Base-by-base conservation (phyloP, 2,888 invertebrate species). In the Oligia latruncula region DNA sequence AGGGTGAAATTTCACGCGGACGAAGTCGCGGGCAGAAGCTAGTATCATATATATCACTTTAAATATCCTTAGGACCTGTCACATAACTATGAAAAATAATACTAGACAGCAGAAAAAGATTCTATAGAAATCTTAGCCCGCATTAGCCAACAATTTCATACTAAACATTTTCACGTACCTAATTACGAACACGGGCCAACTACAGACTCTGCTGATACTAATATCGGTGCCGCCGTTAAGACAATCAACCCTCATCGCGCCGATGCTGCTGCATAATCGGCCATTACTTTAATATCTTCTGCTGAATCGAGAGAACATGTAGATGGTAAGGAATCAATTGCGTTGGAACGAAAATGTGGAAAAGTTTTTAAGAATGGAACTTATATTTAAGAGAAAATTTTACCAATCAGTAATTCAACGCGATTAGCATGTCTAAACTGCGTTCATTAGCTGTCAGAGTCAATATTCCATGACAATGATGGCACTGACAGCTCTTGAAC, bases 211-310 rank as follows among this genome's bases (percentile, higher is more conserved):
- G 71, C 76, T 79, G 77, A 80, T 86, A 70, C 81, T 80, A 84
- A 66, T 70, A 82, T 67, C 78, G 73, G 52, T 73, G 40, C 20
- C 66, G 74, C 66, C 76, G 78, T 89, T 87, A 87, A 80, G 79
- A 82, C 78, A 87, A 87, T 89, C 67, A 67, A 68, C 73, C 74
- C 82, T 77, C 83, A 85, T 86, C 81, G 62, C 29, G 60, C 72
- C 76, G 81, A 83, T 80, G 78, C 64, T 74, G 78, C 70, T 68
- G 52, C 80, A 80, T 87, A 87, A 90, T 87, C 74, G 88, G 20
- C 84, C 35, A 84, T 90, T 88, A 84, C 82, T 86, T 67, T 86
- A 80, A 89, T 88, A 77, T 87, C 76, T 68, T 74, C 78, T 74
- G 68, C 78, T 73, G 81, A 85, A 66, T 60, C 62, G n/a, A 46